A percentile compares a stretch with the other conserved stretches of the same genome.
These are phyloP conservation scores for Eurytoma adleriae DNA, from an alignment of 2,888 invertebrate species.

Conservation along the genomic window DNA sequence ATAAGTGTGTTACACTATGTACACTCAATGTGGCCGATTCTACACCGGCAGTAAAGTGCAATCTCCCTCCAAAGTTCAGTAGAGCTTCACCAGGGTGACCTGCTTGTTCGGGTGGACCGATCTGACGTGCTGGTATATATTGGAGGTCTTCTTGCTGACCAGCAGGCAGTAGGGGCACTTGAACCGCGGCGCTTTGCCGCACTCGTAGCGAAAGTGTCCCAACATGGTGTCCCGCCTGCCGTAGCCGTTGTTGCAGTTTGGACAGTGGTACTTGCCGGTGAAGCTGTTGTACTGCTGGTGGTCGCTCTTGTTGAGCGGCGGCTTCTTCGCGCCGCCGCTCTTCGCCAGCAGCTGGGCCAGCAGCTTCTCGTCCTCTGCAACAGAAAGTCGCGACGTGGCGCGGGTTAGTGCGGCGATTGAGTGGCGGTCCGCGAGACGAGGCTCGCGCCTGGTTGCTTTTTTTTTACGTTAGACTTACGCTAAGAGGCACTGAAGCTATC, in stretches of 20 bases:
- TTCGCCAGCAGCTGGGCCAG: too few species aligned
- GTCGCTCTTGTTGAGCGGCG: constrained; percentile 27
- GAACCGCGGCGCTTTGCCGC: constrained; percentile 73
- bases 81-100: constrained; percentile 69
- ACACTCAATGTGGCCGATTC: not conserved
- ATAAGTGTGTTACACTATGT: not conserved
- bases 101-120: constrained; percentile 67
- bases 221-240: constrained; percentile 72
- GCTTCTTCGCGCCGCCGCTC: not conserved
- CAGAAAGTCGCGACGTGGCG: constrained; percentile 32
- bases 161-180: constrained; percentile 71
- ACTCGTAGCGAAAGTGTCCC: constrained; percentile 74
- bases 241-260: constrained; percentile 73
- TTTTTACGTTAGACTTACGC: constrained; percentile 26
- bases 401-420: constrained; percentile 11
- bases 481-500: constrained; percentile 15
- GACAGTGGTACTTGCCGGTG: constrained; percentile 73
- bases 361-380: constrained; percentile 27
- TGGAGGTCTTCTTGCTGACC: constrained; percentile 71
- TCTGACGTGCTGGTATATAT: constrained; percentile 71
- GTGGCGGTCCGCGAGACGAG: not conserved
- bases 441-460: not conserved
- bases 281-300: constrained; percentile 35
- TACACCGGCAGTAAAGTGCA: not conserved
- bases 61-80: constrained; percentile 57